Evolutionary conservation across 2,113 vertebrate genomes (phyloP).

Genomic region (Nothoprocta perdicaria): DNA sequence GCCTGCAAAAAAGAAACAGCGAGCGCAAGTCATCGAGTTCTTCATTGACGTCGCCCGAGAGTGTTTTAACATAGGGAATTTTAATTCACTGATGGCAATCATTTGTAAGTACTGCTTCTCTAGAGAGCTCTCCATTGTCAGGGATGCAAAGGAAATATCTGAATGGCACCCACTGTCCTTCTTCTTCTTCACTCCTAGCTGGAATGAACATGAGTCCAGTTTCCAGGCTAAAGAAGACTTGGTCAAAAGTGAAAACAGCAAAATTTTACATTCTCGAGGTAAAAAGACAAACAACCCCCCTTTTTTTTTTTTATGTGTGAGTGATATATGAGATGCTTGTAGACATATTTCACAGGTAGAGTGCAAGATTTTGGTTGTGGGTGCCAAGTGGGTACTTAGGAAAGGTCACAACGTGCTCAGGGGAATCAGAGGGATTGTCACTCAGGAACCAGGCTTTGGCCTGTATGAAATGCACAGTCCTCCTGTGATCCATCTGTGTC

Average conservation of each 20-base stretch:
- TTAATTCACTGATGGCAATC: conserved; percentile 96
- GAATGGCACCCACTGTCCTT: not conserved
- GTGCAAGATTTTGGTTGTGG: not conserved
- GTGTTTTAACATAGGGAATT: conserved; percentile 97
- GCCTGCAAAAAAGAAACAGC: conserved; percentile 94
- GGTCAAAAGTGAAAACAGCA: conserved; percentile 95
- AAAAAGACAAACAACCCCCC: not conserved
- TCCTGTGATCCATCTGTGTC: not conserved
- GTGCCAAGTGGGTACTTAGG: not conserved
- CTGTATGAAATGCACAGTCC: not conserved
- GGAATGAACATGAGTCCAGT: conserved; percentile 98
- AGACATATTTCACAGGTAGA: not conserved
- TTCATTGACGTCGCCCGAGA: conserved; percentile 94
- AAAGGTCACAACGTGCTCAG: not conserved
- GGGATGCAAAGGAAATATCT: not conserved
- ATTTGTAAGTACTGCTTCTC: conserved; percentile 86
- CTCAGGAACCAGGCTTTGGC: not conserved
- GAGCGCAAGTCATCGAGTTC: conserved; percentile 93
- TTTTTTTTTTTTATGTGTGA: not conserved
- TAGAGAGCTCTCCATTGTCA: not conserved
- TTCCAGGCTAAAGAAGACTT: conserved; percentile 93
- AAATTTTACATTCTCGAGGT: conserved; percentile 97
- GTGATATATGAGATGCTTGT: not conserved
- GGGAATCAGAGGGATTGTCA: not conserved
- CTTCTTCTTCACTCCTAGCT: conserved; percentile 71